These are phyloP conservation scores for Ceramica pisi DNA, from an alignment of 2,888 invertebrate species.

Conservation along the genomic window DNA sequence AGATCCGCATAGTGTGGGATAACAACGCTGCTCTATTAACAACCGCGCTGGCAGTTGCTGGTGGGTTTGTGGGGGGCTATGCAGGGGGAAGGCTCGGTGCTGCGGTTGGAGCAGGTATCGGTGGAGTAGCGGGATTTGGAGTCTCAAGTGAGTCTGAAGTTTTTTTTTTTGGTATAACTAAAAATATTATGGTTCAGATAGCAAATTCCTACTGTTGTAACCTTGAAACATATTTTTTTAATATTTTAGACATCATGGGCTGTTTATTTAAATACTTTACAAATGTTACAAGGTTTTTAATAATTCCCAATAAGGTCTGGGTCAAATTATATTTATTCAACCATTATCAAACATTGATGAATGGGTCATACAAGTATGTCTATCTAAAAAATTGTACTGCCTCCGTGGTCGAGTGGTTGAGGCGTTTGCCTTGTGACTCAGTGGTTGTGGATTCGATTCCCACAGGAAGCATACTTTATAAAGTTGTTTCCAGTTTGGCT, in stretches of 20 bases:
- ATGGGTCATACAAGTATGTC: neutral
- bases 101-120: conserved; percentile 81
- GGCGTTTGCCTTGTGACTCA: too few relatives aligned
- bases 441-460: too few relatives aligned
- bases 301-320: neutral
- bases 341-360: too few relatives aligned
- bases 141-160: conserved; percentile 74
- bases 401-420: too few relatives aligned
- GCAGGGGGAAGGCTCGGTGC: conserved; percentile 81
- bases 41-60: conserved; percentile 77
- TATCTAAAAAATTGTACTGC: too few relatives aligned
- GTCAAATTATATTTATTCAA: neutral
- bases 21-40: conserved; percentile 75
- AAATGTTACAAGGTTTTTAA: neutral
- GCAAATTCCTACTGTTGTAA: neutral
- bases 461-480: too few relatives aligned
- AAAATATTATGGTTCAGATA: neutral
- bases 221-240: too few relatives aligned
- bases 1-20: conserved; percentile 82
- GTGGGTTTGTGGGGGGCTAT: conserved; percentile 80
- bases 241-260: too few relatives aligned
- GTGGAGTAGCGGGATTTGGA: conserved; percentile 78
- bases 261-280: too few relatives aligned
- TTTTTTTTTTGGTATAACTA: neutral
- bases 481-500: too few relatives aligned